Percentiles rank a stretch among this genome's conserved stretches.
Evolutionary conservation across 1,140 invertebrate genomes (phyloP).

Genomic region (Cydia strobilella): DNA sequence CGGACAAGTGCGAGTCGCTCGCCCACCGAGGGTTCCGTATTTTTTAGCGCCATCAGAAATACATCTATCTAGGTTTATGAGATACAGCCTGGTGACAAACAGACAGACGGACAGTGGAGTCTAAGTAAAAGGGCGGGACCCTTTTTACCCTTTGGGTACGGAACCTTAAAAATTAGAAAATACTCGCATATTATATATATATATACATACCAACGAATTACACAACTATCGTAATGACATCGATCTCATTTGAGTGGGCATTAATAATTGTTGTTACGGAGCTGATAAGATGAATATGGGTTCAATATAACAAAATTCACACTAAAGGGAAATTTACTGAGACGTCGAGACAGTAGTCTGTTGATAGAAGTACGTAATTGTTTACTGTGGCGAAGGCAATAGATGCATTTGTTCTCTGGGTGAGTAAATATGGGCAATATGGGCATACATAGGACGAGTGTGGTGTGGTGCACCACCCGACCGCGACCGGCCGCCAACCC

Average conservation of each 20-base stretch:
- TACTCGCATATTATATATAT: conserved; percentile 21
- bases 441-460: conserved; percentile 27
- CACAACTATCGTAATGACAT: conserved; percentile 21
- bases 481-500: conserved; percentile 40
- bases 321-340: conserved; percentile 62
- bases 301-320: conserved; percentile 51
- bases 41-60: too few species aligned
- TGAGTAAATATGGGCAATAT: conserved; percentile 34
- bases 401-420: background rate
- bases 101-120: too few species aligned
- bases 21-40: too few species aligned
- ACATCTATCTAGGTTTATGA: too few species aligned
- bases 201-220: conserved; percentile 10
- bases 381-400: background rate
- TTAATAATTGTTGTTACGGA: conserved; percentile 45
- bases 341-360: conserved; percentile 35
- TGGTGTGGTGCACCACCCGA: conserved; percentile 4
- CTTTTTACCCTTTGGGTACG: too few species aligned
- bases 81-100: too few species aligned
- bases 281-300: conserved; percentile 51
- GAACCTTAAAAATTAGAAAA: conserved; percentile 36
- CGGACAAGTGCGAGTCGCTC: too few species aligned
- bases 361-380: conserved; percentile 22
- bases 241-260: conserved; percentile 20
- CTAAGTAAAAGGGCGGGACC: too few species aligned